Percentiles rank a stretch among this genome's conserved stretches.
Conservation (phyloP, 2,797 vertebrate species). For the Xenentodon cancila region DNA sequence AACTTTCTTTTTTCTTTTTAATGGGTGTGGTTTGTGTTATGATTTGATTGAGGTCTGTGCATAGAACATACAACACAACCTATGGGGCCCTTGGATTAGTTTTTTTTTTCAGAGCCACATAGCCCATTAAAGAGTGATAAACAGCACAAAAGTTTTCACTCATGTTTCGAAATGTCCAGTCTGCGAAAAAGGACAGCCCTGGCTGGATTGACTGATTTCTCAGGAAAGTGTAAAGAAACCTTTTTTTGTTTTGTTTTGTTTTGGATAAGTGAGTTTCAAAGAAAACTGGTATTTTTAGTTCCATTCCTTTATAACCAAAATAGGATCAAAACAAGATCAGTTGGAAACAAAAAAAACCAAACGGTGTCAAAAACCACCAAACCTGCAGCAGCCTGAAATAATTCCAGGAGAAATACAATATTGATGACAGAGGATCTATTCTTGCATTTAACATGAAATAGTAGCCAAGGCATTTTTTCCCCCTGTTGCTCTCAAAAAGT, state of each 20-base stretch:
- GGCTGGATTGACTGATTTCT: no score
- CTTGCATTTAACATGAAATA: constrained; percentile 51
- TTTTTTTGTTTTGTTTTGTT: not conserved
- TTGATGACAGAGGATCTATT: constrained; percentile 31
- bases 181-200: no score
- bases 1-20: not conserved
- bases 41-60: no score
- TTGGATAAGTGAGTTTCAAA: constrained; percentile 27
- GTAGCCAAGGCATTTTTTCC: constrained; percentile 48
- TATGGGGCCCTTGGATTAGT: no score
- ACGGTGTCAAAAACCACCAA: constrained; percentile 15
- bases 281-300: constrained; percentile 34
- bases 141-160: no score
- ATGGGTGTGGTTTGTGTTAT: no score
- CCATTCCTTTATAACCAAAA: constrained; percentile 19
- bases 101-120: no score
- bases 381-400: constrained; percentile 31
- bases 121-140: no score
- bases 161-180: no score
- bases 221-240: no score
- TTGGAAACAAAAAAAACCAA: constrained; percentile 25
- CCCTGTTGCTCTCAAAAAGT: constrained; percentile 43
- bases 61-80: no score
- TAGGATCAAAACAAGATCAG: constrained; percentile 23
- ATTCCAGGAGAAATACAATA: constrained; percentile 24